Percentiles rank a stretch among this genome's conserved stretches.
Evolutionary conservation across 2,797 vertebrate species (phyloP).

Genomic region (Danio albolineatus): DNA sequence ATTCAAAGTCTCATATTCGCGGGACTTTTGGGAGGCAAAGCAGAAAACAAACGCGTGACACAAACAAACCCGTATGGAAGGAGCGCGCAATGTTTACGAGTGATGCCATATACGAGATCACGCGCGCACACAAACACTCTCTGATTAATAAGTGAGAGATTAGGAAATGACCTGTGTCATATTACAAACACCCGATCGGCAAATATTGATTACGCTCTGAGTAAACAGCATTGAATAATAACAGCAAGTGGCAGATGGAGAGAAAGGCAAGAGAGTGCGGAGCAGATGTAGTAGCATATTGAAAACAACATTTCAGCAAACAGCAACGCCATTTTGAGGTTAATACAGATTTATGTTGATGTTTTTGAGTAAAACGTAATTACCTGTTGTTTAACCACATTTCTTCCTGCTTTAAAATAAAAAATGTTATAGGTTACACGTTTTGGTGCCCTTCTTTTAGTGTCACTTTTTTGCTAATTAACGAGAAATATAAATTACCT

Average conservation of each 20-base stretch:
- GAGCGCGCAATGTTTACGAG: background rate
- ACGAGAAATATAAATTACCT: too few species aligned
- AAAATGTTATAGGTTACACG: too few species aligned
- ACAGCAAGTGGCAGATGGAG: slow-evolving; percentile 22
- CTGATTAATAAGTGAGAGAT: slow-evolving; percentile 53
- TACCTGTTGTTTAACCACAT: too few species aligned
- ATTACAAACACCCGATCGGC: slow-evolving; percentile 48
- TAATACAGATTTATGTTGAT: too few species aligned
- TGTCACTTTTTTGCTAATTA: too few species aligned
- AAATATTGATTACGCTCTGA: slow-evolving; percentile 33
- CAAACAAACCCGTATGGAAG: background rate
- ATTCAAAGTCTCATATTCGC: slow-evolving; percentile 43
- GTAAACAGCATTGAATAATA: slow-evolving; percentile 39
- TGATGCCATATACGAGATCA: background rate
- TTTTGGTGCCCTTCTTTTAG: too few species aligned
- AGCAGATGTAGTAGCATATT: background rate
- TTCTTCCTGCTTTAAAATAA: too few species aligned
- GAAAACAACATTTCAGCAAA: slow-evolving; percentile 1
- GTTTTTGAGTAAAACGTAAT: too few species aligned
- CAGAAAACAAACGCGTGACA: background rate
- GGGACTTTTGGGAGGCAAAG: slow-evolving; percentile 13
- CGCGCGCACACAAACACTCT: background rate
- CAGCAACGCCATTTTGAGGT: background rate
- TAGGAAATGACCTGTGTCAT: slow-evolving; percentile 58
- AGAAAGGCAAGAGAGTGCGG: background rate